Evolutionary conservation across 2,797 vertebrate genomes (phyloP), one percentile per base, ranked within the genome.

Genomic region (Scarus forsteni): DNA sequence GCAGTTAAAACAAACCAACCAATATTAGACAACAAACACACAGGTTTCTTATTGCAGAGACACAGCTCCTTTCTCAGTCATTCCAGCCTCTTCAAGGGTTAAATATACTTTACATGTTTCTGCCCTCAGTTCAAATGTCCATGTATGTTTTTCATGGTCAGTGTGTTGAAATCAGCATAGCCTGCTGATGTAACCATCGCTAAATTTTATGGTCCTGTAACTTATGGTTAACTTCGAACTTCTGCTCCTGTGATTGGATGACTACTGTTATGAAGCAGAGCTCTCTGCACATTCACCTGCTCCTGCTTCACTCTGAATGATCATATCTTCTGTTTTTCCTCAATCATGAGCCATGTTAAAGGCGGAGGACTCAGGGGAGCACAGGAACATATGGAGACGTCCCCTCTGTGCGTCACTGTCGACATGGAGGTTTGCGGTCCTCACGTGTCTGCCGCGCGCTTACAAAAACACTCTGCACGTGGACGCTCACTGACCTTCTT

Each of bases 381-480:
- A 34, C 8, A 51, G 7, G 1, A 3, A 51, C 19, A 27, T 27
- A 13, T 13, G 12, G 10, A 13, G 10, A 49, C 13, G 18, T 12
- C 18, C 10, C 19, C n/a, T 8, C 43, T 36, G 18, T 19, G 39
- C 16, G 38, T 56, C 10, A 56, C 53, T 12, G 52, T 10, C n/a
- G 1, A n/a, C 10, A 5, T 16, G 2, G 7, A 19, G 16, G 18
- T n/a, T 6, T 11, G 0, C 49, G 42, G 36, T 51, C 38, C 12
- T 52, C 70, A 64, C n/a, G 51, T 65, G 68, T 27, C 40, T 10
- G 0, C 5, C 18, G 3, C 3, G 7, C 14, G 39, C 34, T 68
- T 63, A 48, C 6, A 54, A 52, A 18, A 72, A 61, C 36, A 2
- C n/a, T 16, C 35, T 11, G 19, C 66, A 68, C 19, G 63, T 75